Percentiles rank a stretch among this genome's conserved stretches.
These are phyloP conservation scores for Yponomeuta malinellus DNA, from an alignment of 2,888 invertebrate genomes.

Conservation along the genomic window DNA sequence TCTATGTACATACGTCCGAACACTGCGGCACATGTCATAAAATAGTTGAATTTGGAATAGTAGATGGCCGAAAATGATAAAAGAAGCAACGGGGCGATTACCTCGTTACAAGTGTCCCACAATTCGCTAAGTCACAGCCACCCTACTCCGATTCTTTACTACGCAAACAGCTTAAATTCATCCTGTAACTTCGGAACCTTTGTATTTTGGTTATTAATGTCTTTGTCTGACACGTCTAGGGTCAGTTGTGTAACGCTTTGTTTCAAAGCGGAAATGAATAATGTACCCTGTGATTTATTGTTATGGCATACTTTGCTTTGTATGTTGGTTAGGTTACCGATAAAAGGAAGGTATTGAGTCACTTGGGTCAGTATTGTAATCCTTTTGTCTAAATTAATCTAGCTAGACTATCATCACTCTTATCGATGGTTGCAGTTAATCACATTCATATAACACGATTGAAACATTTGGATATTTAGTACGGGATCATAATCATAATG, in stretches of 20 bases:
- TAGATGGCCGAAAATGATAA: no score
- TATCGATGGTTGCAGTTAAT: no score
- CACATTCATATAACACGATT: no score
- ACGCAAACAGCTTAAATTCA: neutral
- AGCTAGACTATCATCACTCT: no score
- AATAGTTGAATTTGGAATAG: no score
- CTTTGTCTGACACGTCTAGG: neutral
- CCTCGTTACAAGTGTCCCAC: no score
- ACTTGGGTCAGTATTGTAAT: neutral
- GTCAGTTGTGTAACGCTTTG: slow-evolving; percentile 3
- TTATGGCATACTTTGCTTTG: neutral
- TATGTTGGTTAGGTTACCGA: neutral
- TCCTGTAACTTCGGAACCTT: neutral
- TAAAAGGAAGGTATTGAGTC: neutral
- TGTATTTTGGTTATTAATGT: slow-evolving; percentile 6
- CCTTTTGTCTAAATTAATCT: no score
- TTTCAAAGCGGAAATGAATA: neutral
- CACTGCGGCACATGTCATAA: no score
- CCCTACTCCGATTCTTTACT: slow-evolving; percentile 1
- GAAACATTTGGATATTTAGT: no score
- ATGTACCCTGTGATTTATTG: neutral
- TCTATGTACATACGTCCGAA: no score
- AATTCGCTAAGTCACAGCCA: neutral
- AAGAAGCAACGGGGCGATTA: no score
- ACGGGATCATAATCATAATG: no score